phyloP scores from a whole-genome alignment of 2,888 invertebrate species.

The Sesia bembeciformis region DNA sequence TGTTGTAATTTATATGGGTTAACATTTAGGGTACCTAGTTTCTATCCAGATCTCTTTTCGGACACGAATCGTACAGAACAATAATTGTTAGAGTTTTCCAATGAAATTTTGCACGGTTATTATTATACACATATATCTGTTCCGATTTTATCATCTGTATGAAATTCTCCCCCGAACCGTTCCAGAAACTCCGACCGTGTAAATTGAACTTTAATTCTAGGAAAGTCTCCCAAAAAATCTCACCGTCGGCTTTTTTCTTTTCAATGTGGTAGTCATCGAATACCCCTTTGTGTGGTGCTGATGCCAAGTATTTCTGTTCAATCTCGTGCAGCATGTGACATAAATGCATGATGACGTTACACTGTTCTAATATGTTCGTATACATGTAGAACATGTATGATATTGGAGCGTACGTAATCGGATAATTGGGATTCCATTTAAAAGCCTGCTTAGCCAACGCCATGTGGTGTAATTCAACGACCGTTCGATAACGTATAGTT shows the following conservation, averaged over 20 bases:
- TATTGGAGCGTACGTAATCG: background rate
- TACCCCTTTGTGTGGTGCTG: background rate
- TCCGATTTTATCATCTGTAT: no score
- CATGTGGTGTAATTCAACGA: background rate
- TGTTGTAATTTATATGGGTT: no score
- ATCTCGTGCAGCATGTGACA: background rate
- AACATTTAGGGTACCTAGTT: no score
- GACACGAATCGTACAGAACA: no score
- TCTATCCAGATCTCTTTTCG: no score
- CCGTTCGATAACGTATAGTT: background rate
- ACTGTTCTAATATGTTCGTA: background rate
- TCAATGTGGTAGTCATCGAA: background rate
- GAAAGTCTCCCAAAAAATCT: no score
- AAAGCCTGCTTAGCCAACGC: background rate
- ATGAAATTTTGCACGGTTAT: no score
- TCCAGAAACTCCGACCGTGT: no score
- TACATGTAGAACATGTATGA: background rate
- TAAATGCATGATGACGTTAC: background rate
- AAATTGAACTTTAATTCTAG: no score
- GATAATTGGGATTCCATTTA: background rate
- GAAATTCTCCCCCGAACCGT: no score
- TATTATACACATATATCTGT: no score
- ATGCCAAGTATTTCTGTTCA: background rate
- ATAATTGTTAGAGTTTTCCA: no score
- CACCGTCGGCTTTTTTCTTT: background rate